phyloP scores from a whole-genome alignment of 1,140 invertebrate species.

The Platyura marginata region DNA sequence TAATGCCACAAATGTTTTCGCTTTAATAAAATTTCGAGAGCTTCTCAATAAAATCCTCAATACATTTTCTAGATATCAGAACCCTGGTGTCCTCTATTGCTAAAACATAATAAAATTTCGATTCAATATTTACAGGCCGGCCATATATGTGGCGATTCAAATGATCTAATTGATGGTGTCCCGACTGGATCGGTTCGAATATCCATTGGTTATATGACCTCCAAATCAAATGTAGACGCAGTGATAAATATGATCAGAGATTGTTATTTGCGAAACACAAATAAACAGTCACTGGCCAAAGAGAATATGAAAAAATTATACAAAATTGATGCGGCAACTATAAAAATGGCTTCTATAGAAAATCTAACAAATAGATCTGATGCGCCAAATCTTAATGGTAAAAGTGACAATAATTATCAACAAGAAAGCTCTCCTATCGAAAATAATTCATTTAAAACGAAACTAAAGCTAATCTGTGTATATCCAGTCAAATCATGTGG shows the following conservation, averaged over 20 bases:
- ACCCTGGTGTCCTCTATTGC: too few species aligned
- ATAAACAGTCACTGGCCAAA: background rate
- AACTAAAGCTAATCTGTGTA: conserved; percentile 47
- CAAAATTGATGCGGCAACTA: background rate
- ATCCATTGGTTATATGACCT: conserved; percentile 89
- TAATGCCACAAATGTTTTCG: too few species aligned
- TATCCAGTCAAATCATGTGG: conserved; percentile 93
- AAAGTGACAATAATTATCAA: background rate
- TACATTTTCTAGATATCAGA: too few species aligned
- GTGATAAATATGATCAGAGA: conserved; percentile 53
- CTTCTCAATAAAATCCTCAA: too few species aligned
- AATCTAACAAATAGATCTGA: background rate
- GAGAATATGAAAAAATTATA: background rate
- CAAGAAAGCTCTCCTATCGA: background rate
- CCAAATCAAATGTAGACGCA: conserved; percentile 45
- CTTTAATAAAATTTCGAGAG: too few species aligned
- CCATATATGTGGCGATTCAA: conserved; percentile 81
- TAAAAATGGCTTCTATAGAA: too few species aligned
- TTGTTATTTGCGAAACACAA: conserved; percentile 25
- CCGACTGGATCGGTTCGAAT: conserved; percentile 84
- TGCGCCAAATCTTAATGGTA: background rate
- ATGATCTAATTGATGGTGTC: conserved; percentile 70
- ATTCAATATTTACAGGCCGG: too few species aligned
- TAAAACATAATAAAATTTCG: too few species aligned
- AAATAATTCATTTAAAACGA: background rate